Evolutionary conservation across 2,113 vertebrate species (phyloP), one percentile per base, ranked within the genome.

Genomic region (Phocoena sinus): DNA sequence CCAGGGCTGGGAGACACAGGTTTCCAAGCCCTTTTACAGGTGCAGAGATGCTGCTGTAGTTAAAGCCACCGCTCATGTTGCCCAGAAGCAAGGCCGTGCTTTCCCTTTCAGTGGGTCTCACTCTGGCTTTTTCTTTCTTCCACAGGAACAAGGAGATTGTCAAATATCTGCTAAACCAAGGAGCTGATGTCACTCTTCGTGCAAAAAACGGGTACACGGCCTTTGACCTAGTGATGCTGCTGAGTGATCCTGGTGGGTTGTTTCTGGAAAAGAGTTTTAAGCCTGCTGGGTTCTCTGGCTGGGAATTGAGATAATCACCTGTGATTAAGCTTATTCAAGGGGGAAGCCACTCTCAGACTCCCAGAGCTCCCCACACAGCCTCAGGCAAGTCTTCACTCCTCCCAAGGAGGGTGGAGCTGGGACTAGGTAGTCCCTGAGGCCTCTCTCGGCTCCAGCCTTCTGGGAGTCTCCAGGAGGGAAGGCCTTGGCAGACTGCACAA

Each of bases 151-250:
- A 99, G 98, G 99, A 99, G 25, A 98, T 99, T 88, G 99, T 99
- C 38, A 99, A 99, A 94, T 99, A 99, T 96, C 98, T 99, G 95
- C 97, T 99, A 98, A 99, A 99, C 98, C 99, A 99, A 98, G 99
- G 99, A 53, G 99, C 99, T 33, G 99, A 99, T 0, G 99, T 99
- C 76, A 99, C 99, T 97, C 99, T 99, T 44, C 99, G 99, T 90
- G 99, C 99, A 26, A 99, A 99, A 98, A 99, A 99, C 18, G 99
- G 99, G 96, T 99, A 99, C 98, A 99, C 99, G 0, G 99, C 99
- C 88, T 99, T 99, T 98, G 99, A 99, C 98, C 98, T 99, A 44
- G 99, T 99, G 74, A 99, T 99, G 99, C 98, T 99, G 88, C 99
- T 99, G 89, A 99, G 99, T 26, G 99, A 99, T 94, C 99, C 99